Evolutionary conservation across 2,888 invertebrate species (phyloP), one percentile per base, ranked within the genome.

Genomic region (Folsomia candida): DNA sequence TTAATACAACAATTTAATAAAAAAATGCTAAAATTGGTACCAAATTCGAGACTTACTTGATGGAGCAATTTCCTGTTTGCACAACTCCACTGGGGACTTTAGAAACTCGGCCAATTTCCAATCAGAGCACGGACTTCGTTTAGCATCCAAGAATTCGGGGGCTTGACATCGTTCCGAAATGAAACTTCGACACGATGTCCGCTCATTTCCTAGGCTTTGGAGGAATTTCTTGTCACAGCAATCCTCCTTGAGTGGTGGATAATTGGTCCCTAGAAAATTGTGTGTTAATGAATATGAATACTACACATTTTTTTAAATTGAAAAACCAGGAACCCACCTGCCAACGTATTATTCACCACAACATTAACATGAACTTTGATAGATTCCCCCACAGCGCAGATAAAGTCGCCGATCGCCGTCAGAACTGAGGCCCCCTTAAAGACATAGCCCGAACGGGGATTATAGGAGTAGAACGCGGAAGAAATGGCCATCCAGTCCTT

Each of bases 1-100:
- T 6, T 22, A 61, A 62, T 27, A 22, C 25, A 20, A 64, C 14
- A n/a, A 64, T 14, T 14, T 26, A 14, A 66, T 26, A 26, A 51
- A 54, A 24, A 26, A 54, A 25, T 11, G 24, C 51, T 20, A n/a
- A 54, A 54, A 20, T 66, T 29, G n/a, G n/a, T n/a, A n/a, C n/a
- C n/a, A n/a, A n/a, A n/a, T n/a, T n/a, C n/a, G n/a, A n/a, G n/a
- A 2, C 65, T 26, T 65, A 65, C 65, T 65, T 65, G 65, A 65
- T 20, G 77, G 75, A 29, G 73, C 74, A 67, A 77, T 77, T 66
- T 77, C 77, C 58, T 75, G 68, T 66, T 74, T 77, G 70, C 77
- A 77, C 1, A 72, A 72, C 51, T 77, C 77, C 14, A 77, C 73
- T 1, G 72, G 64, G 51, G 73, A 75, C 20, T 73, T 73, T 11